These are phyloP conservation scores for Trichomycterus rosablanca DNA, from an alignment of 2,113 vertebrate genomes.

Conservation along the genomic window DNA sequence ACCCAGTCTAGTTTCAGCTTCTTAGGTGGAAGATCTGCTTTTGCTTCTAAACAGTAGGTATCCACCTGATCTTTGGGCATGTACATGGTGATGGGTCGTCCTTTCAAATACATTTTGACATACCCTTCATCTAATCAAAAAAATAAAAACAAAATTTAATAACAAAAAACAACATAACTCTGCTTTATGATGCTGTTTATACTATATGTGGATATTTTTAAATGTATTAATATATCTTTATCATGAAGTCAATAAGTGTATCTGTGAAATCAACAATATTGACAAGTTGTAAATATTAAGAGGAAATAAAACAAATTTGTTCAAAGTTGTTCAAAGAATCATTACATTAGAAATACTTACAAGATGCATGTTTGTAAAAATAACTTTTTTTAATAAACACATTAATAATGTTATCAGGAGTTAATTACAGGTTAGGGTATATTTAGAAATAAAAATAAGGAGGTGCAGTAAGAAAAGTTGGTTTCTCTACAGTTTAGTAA, in stretches of 20 bases:
- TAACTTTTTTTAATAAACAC: too few relatives aligned
- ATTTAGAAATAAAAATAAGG: too few relatives aligned
- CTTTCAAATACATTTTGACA: conserved; percentile 97
- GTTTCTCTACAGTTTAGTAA: conserved; percentile 29
- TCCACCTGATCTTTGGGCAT: conserved; percentile 96
- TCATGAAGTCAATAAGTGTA: not conserved
- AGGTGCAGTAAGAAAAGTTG: too few relatives aligned
- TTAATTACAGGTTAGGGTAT: too few relatives aligned
- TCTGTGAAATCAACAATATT: not conserved
- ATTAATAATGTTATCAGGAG: too few relatives aligned
- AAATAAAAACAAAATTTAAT: conserved; percentile 57
- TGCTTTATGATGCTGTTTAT: not conserved
- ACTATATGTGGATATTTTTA: too few relatives aligned
- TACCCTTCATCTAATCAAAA: conserved; percentile 96
- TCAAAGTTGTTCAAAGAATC: too few relatives aligned
- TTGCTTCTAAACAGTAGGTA: conserved; percentile 86
- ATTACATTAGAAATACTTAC: too few relatives aligned
- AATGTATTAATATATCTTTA: not conserved
- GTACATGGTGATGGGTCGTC: conserved; percentile 95
- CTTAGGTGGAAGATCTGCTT: conserved; percentile 83
- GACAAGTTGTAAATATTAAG: too few relatives aligned
- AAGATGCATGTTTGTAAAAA: too few relatives aligned
- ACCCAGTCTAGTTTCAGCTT: conserved; percentile 97
- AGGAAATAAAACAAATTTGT: too few relatives aligned
- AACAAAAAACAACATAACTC: conserved; percentile 5